Base-by-base conservation (phyloP, 1,140 invertebrate species). In the Drosophila obscura region DNA sequence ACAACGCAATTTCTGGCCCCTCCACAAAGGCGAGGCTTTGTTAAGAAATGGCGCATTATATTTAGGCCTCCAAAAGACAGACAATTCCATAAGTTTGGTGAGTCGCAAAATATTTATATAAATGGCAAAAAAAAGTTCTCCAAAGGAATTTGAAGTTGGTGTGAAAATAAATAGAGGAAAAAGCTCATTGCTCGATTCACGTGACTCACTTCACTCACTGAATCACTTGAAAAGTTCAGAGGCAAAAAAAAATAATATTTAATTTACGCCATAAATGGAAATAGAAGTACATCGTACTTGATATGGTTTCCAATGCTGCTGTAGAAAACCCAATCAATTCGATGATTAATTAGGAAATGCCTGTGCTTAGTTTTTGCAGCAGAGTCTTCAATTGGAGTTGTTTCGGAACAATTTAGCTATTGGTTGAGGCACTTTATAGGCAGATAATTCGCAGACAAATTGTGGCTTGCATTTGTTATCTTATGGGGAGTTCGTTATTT, bases 1-100 rank as follows among this genome's bases (percentile, higher is more conserved):
- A 58, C 67, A 69, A 71, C 72, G 72, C 71, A 74, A 65, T 74
- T 74, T 66, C 50, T 24, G 52, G 16, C 43, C 8, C 16, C 15
- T 52, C 67, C 67, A 69, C 45, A 69, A 71, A 69, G 65, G 67
- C 65, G 67, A 39, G 65, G 64, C 64, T 71, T 50, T 71, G 43
- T 71, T 58, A 39, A 39, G 51, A 22, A 71, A 71, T 71, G 67
- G 65, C 67, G 67, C 67, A 71, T 39, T 69, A 58, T 58, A 58
- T 69, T 39, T 58, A 50, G 51, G 39, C 43, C 41, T 69, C 66
- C 64, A 49, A 26, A n/a, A 53, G 24, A 35, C 2, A 9, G 6
- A 57, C 50, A 49, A 57, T 15, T 28, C 50, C 31, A 24, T 31
- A 28, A 31, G 43, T 35, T 68, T 41, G 52, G 31, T 26, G 8